Percentiles rank a stretch among this genome's conserved stretches.
These are phyloP conservation scores for Drosophila subpulchrella DNA, from an alignment of 1,140 invertebrate genomes.

Conservation along the genomic window DNA sequence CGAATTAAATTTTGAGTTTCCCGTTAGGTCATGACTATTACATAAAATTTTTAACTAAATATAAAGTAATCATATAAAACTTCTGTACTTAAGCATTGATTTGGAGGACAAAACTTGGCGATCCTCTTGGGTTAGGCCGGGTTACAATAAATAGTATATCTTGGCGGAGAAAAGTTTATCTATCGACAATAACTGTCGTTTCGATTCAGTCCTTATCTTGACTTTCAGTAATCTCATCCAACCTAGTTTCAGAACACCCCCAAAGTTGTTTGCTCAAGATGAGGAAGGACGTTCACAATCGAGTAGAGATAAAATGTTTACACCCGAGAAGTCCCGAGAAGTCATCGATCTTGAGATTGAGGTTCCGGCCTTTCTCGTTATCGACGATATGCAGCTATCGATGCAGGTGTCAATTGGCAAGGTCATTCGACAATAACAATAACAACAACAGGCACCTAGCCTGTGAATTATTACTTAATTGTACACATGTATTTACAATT, in stretches of 20 bases:
- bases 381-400: conserved; percentile 15
- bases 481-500: conserved; percentile 41
- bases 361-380: conserved; percentile 25
- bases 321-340: not conserved
- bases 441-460: conserved; percentile 22
- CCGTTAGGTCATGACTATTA: too few relatives aligned
- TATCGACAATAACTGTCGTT: too few relatives aligned
- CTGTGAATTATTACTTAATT: conserved; percentile 69
- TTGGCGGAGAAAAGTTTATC: too few relatives aligned
- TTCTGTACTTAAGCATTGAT: too few relatives aligned
- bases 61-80: too few relatives aligned
- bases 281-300: not conserved
- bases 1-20: too few relatives aligned
- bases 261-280: not conserved
- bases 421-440: conserved; percentile 36
- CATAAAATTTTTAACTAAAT: too few relatives aligned
- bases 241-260: not conserved
- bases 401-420: conserved; percentile 40
- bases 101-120: too few relatives aligned
- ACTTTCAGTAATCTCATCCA: not conserved
- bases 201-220: too few relatives aligned
- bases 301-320: not conserved
- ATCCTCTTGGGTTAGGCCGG: too few relatives aligned
- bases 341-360: conserved; percentile 12
- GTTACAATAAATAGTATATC: too few relatives aligned